Evolutionary conservation across 2,797 vertebrate genomes (phyloP).

Genomic region (Crypturellus tataupa): DNA sequence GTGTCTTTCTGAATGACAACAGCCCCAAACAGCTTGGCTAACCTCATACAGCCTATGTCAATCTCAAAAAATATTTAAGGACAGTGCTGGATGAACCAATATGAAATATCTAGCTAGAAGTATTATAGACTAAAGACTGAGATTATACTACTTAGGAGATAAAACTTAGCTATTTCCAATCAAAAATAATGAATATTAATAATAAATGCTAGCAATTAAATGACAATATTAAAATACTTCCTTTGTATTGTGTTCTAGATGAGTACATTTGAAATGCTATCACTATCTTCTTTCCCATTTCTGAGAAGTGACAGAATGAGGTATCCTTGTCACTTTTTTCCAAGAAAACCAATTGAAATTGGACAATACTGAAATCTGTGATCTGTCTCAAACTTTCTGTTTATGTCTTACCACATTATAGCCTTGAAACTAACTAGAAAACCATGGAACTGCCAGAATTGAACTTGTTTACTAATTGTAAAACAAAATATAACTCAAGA

Average conservation of each 20-base stretch:
- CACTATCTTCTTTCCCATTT: neutral
- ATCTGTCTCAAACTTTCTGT: neutral
- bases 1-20: too few relatives aligned
- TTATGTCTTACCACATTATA: neutral
- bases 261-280: too few relatives aligned
- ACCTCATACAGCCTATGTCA: fast-evolving
- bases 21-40: neutral
- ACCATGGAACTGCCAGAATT: neutral
- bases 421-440: neutral
- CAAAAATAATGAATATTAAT: neutral
- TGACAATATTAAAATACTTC: too few relatives aligned
- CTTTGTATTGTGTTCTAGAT: neutral
- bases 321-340: neutral
- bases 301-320: neutral
- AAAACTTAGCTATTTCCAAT: neutral
- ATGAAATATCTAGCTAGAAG: fast-evolving
- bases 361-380: neutral
- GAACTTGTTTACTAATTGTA: neutral
- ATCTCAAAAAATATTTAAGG: too few relatives aligned
- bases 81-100: neutral
- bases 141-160: too few relatives aligned
- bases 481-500: neutral
- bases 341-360: neutral
- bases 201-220: too few relatives aligned
- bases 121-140: neutral